Evolutionary conservation across 2,888 invertebrate species (phyloP).

Genomic region (Melanophora roralis): DNA sequence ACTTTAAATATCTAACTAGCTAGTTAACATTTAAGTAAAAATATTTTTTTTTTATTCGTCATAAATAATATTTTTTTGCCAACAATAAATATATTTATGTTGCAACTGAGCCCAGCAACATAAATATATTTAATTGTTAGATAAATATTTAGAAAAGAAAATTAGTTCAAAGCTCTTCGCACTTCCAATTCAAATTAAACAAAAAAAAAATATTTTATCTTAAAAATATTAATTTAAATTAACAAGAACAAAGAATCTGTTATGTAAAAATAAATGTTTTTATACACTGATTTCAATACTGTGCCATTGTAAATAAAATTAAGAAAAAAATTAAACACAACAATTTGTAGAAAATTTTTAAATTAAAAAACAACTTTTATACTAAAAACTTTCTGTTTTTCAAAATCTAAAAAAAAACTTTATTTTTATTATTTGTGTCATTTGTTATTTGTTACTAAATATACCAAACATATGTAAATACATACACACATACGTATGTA

Average conservation of each 20-base stretch:
- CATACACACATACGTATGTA: too few relatives aligned
- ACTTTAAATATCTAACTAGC: too few relatives aligned
- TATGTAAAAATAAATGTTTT: not conserved
- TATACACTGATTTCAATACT: too few relatives aligned
- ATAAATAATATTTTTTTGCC: not conserved
- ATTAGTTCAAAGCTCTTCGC: slow-evolving; percentile 22
- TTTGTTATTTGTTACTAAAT: too few relatives aligned
- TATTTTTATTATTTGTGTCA: too few relatives aligned
- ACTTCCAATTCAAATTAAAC: slow-evolving; percentile 11
- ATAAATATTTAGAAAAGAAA: slow-evolving; percentile 3
- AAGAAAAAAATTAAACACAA: too few relatives aligned
- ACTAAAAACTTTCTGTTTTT: too few relatives aligned
- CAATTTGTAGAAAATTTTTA: slow-evolving; percentile 5
- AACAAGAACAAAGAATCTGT: not conserved
- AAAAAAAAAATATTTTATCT: not conserved
- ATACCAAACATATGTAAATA: too few relatives aligned
- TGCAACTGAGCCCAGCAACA: slow-evolving; percentile 73
- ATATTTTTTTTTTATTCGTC: not conserved
- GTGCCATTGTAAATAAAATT: not conserved
- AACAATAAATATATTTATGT: slow-evolving; percentile 68
- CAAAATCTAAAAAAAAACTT: too few relatives aligned
- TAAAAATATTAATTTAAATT: not conserved
- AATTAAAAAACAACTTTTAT: not conserved
- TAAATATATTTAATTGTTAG: slow-evolving; percentile 68
- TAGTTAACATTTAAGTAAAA: not conserved